Percentiles rank a stretch among this genome's conserved stretches.
Conservation (phyloP, 2,888 invertebrate genomes). For the Odontomyia ornata region DNA sequence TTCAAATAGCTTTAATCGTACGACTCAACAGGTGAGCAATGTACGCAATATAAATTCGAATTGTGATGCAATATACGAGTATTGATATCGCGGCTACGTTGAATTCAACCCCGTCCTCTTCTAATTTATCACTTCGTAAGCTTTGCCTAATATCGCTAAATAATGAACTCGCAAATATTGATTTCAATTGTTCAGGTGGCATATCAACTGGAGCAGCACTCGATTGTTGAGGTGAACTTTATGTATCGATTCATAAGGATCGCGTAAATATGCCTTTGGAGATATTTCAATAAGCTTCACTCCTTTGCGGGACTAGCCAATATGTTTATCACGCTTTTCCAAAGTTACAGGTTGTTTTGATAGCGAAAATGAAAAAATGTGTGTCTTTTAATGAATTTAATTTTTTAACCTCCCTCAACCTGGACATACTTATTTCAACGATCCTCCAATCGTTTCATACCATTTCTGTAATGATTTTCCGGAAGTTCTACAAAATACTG, state of each 20-base stretch:
- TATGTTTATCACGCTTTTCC: too few species aligned
- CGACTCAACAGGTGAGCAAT: slow-evolving; percentile 96
- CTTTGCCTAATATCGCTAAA: slow-evolving; percentile 60
- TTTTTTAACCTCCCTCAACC: too few species aligned
- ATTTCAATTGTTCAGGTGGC: slow-evolving; percentile 22
- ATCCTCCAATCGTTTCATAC: too few species aligned
- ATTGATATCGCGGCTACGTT: slow-evolving; percentile 79
- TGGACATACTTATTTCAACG: too few species aligned
- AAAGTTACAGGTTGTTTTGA: too few species aligned
- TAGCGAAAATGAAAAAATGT: too few species aligned
- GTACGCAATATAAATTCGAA: slow-evolving; percentile 91
- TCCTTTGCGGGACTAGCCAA: slow-evolving; percentile 88
- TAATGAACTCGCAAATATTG: slow-evolving; percentile 58
- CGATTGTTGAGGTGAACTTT: slow-evolving; percentile 70
- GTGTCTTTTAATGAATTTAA: too few species aligned
- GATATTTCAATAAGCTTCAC: slow-evolving; percentile 81
- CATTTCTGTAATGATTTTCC: too few species aligned
- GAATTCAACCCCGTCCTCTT: slow-evolving; percentile 95
- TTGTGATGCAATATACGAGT: slow-evolving; percentile 90
- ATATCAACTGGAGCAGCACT: slow-evolving; percentile 47
- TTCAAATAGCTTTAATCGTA: slow-evolving; percentile 93
- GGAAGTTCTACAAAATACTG: too few species aligned
- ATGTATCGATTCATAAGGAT: slow-evolving; percentile 81
- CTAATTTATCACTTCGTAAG: slow-evolving; percentile 61
- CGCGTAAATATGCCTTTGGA: slow-evolving; percentile 72